Evolutionary conservation across 2,888 invertebrate genomes (phyloP), one percentile per base, ranked within the genome.

Genomic region (Loripinus fragilis): DNA sequence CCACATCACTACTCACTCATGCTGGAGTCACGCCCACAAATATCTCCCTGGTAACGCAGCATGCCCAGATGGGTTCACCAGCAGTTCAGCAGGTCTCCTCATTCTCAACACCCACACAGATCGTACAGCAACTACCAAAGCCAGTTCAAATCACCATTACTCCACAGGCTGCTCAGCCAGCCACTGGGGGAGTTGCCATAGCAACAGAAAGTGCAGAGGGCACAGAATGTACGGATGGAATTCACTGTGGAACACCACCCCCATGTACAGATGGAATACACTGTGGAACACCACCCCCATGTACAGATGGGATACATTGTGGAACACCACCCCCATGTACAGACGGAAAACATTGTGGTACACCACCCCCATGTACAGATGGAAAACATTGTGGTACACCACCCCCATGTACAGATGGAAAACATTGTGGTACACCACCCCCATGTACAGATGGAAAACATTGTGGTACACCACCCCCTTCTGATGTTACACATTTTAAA

Each of bases 61-160:
- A 88, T 42, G 85, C 87, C n/a, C 88, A 88, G 35, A 71, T 82
- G 17, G 71, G 67, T 25, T 64, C 75, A 17, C 71, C 75, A 35
- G 35, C 73, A 15, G 64, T 74, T 33, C 78, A 78, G n/a, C 71
- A 70, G 23, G 71, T 71, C 23, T 76, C 85, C 10, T 81, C 86
- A 7, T 83, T 86, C 33, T 78, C 85, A 42, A 79, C 86, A 52
- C 85, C 85, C 30, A 85, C 88, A 38, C 87, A 88, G 35, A 85
- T 87, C 68, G 83, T 89, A n/a, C 80, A 81, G 60, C 80, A 82
- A 35, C 72, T 85, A 60, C 83, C 83, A 55, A 88, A 88, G 71
- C 90, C 90, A 48, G 89, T 90, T 33, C 89, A 90, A 83, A 90
- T 90, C 68, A 90, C 90, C 52, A 89, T 90, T 69, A 88, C 89